Base-by-base conservation (phyloP, 2,113 vertebrate genomes). In the Platichthys stellatus region DNA sequence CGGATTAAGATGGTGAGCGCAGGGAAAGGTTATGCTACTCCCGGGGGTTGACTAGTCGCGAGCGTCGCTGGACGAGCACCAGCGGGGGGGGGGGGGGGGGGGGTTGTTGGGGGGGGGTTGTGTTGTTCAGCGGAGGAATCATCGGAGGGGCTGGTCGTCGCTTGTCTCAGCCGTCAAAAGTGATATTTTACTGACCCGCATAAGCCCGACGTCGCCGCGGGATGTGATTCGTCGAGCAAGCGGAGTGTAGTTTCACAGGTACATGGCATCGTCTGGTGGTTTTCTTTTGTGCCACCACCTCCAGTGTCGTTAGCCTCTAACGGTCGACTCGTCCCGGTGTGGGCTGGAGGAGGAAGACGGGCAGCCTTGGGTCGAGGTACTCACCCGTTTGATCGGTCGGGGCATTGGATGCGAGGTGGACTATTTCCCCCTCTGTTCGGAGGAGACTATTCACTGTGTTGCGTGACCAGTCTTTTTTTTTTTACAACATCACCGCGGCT, bases 61-160 rank as follows among this genome's bases (percentile, higher is more conserved):
- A 78, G 73, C 69, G 68, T 76, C 47, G 71, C 74, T 61, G 47
- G 47, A 51, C 17, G 47, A 51, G 47, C 47, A 51, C 47, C 47
- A 82, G 69, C 43, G 15, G 20, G 78, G 28, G 6, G 23, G 28
- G 28, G 6, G 31, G 67, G 78, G 69, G 77, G 71, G 81, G 76
- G 77, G 71, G 81, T n/a, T n/a, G n/a, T n/a, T n/a, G 6, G 31
- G 67, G 78, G 69, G 77, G 71, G 81, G 76, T 86, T 78, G 83
- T 88, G 90, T 84, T 92, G 83, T 82, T 81, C 80, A 88, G 88
- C 90, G 84, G 84, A 92, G 89, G 90, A 90, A 89, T 91, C 89
- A 86, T 90, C 80, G 43, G 78, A 57, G 70, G 61, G 84, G 69
- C 38, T 61, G 78, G 88, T 90, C 86, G 90, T 54, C 69, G 85